Evolutionary conservation across 1,140 invertebrate genomes (phyloP).

Genomic region (Bombus difficillimus): DNA sequence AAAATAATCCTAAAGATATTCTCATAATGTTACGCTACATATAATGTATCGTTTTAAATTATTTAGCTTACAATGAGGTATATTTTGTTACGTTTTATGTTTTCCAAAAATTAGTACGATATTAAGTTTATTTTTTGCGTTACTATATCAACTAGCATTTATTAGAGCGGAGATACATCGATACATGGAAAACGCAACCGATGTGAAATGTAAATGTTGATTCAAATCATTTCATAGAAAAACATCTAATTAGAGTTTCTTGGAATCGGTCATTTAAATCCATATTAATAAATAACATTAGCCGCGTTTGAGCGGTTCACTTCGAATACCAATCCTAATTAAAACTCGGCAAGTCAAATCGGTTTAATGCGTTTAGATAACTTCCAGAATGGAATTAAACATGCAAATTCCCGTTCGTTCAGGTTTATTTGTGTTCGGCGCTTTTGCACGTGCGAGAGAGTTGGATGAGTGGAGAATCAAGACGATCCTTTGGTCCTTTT

Average conservation of each 20-base stretch:
- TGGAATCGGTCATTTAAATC: background rate
- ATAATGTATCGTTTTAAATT: no score
- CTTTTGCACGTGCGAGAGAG: constrained; percentile 46
- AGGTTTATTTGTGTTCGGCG: constrained; percentile 40
- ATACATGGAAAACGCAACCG: background rate
- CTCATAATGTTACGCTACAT: no score
- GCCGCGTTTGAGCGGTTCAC: background rate
- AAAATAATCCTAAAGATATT: no score
- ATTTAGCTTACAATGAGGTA: no score
- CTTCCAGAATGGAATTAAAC: constrained; percentile 10
- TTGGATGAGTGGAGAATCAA: constrained; percentile 40
- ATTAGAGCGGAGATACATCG: no score
- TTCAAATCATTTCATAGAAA: background rate
- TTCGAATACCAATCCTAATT: constrained; percentile 17
- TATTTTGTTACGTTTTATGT: no score
- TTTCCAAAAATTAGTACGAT: no score
- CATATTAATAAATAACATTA: background rate
- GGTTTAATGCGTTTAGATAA: constrained; percentile 22
- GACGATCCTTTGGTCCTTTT: constrained; percentile 40
- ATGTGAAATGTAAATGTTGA: background rate
- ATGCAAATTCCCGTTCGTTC: constrained; percentile 29
- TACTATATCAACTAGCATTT: no score
- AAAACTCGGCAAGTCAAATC: constrained; percentile 18
- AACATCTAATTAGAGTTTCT: background rate
- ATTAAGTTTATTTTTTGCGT: no score